Base-by-base conservation (phyloP, 2,113 vertebrate species). In the Eudorcas thomsonii region DNA sequence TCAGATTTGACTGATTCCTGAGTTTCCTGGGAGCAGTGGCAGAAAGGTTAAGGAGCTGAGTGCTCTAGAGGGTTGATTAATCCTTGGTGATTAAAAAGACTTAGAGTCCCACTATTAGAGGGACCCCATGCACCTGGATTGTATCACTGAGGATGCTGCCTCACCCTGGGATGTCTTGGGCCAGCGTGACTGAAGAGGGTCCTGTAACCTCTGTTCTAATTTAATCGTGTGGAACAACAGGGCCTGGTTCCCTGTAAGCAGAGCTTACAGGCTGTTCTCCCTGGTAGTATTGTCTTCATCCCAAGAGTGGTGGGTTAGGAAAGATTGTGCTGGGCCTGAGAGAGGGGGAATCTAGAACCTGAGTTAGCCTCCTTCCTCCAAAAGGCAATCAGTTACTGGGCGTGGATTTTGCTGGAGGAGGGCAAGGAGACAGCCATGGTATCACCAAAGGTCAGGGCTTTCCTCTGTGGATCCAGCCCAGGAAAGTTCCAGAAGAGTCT, bases 351-450 rank as follows among this genome's bases (percentile, higher is more conserved):
- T 1, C 21, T 17, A 67, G 59, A 14, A 60, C 26, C 52, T 15
- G 21, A 15, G 1, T 14, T 19, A 54, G 26, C 28, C 17, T 16
- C 16, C 52, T 62, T 33, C 39, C 30, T 57, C 60, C 43, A 4
- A 57, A 26, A 60, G 48, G 19, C 87, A 19, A 0, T 5, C 9
- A 43, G 59, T 50, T 13, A 1, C 12, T 9, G 7, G 45, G 15
- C 0, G 0, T 9, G 10, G 62, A 19, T 52, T 15, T 16, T 50
- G 26, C 71, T 3, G 3, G 83, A 36, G 52, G 12, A 4, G 36
- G 50, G 50, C 5, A 28, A 33, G 3, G 50, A 33, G 7, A 52
- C 6, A 43, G 71, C 21, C 23, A 0, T 0, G 1, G 4, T 7
- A 30, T 2, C 30, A 45, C 64, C 52, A 10, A 4, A 54, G 33